Evolutionary conservation across 2,888 invertebrate genomes (phyloP), one percentile per base, ranked within the genome.

Genomic region (Stictocephala bisonia): DNA sequence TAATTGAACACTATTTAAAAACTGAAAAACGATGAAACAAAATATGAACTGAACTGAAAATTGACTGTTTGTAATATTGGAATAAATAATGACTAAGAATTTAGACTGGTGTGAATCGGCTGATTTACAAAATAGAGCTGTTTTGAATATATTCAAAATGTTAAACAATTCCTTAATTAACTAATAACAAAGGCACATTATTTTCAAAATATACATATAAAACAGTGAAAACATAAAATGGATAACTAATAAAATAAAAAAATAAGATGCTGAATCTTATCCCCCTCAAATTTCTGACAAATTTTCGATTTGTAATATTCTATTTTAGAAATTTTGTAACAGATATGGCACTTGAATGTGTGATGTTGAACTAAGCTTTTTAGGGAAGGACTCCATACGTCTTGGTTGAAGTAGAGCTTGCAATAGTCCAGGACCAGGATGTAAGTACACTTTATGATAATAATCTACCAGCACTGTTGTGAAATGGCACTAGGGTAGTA

Each of bases 401-500:
- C 20, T 22, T 40, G 40, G 68, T 51, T 72, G 27, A 0, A 72
- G 13, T 13, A n/a, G 6, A 11, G 68, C 35, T 6, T 67, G 29
- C 2, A 72, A 22, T 9, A 67, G 35, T 7, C 53, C 41, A 1
- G 58, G 27, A 29, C 31, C 50, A 15, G 69, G 50, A 51, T 69
- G 69, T 6, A 69, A 20, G 13, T 50, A 29, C 3, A 35, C 22
- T 29, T 26, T 20, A 68, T 73, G 68, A 24, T 67, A 41, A 26
- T 50, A 13, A 7, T 70, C 26, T 44, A 56, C 26, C 9, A 73
- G 27, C 7, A 73, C 4, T 26, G 20, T 26, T 13, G 70, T 58
- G 9, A 73, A 9, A 7, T 48, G 53, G 26, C 58, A 41, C 15
- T 66, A 66, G n/a, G 74, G 68, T 20, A 74, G 26, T 18, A 74